Percentiles rank a stretch among this genome's conserved stretches.
Evolutionary conservation across 1,140 invertebrate species (phyloP).

Genomic region (Drosophila ambigua): DNA sequence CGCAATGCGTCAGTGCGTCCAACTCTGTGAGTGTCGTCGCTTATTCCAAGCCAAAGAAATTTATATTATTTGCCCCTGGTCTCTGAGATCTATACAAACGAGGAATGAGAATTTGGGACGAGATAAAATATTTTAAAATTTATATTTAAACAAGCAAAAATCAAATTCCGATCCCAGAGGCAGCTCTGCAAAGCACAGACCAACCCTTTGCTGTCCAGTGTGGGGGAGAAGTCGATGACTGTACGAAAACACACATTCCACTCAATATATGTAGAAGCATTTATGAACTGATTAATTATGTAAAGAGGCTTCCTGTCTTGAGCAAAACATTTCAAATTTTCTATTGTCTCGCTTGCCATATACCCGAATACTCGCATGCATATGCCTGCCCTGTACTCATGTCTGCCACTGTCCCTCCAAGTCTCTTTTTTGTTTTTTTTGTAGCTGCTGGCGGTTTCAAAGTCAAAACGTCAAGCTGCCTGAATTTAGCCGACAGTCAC

Average conservation of each 20-base stretch:
- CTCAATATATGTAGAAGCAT: conserved; percentile 20
- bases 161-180: too few species aligned
- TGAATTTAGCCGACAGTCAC: conserved; percentile 62
- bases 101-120: too few species aligned
- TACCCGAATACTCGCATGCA: conserved; percentile 1
- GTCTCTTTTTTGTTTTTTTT: conserved; percentile 2
- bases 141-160: too few species aligned
- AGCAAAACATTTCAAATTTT: conserved; percentile 55
- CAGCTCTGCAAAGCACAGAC: background rate
- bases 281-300: conserved; percentile 79
- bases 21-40: conserved; percentile 10
- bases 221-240: conserved; percentile 18
- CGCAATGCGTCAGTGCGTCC: conserved; percentile 71
- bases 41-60: too few species aligned
- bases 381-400: conserved; percentile 21
- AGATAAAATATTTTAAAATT: too few species aligned
- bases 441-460: conserved; percentile 48
- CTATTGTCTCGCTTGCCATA: conserved; percentile 29
- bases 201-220: too few species aligned
- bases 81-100: too few species aligned
- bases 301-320: conserved; percentile 75
- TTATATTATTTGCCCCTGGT: too few species aligned
- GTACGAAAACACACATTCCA: conserved; percentile 6
- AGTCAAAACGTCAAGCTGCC: conserved; percentile 41
- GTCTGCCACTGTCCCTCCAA: conserved; percentile 22